Base-by-base conservation (phyloP, 2,888 invertebrate species). In the Eupithecia exiguata region DNA sequence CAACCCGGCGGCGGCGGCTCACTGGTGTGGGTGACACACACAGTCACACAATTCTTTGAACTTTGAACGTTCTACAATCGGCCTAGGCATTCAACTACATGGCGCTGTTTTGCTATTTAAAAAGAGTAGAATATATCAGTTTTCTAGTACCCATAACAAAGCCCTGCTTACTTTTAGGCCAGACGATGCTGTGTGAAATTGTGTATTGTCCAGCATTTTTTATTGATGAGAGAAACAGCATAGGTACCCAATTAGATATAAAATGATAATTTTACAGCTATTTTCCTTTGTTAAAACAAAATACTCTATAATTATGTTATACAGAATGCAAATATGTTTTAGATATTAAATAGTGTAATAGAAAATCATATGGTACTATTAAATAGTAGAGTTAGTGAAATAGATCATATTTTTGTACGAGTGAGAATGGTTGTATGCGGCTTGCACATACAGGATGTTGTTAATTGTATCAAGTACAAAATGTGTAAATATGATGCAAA, bases 401-500 rank as follows among this genome's bases (percentile, higher is more conserved):
- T 53, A 49, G n/a, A 72, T 70, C 16, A 40, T 70, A 72, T 75
- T 72, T 72, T 72, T 75, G 58, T 75, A 72, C 66, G 70, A 66
- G 66, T 38, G 63, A 72, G 72, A 68, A 68, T 61, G 68, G 63
- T 70, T 72, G 70, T 70, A 25, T 25, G 58, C 58, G 68, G 72
- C 72, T 70, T 72, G 72, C 58, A 68, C 70, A 25, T 46, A 62
- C 18, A 63, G 46, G 46, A 9, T 70, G 58, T 53, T 40, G 30
- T 25, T 18, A 53, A 30, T 10, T 35, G 30, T 62, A 18, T 18
- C 16, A 58, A 25, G 12, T 12, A 25, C 58, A 58, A 58, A 25
- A 58, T 58, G 21, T 58, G 58, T 58, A 10, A 21, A 21, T 53
- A 53, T 53, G 49, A 53, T 53, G 21, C 5, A 10, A 53, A 53